Conservation (phyloP, 2,113 vertebrate species). For the Tupaia chinensis region DNA sequence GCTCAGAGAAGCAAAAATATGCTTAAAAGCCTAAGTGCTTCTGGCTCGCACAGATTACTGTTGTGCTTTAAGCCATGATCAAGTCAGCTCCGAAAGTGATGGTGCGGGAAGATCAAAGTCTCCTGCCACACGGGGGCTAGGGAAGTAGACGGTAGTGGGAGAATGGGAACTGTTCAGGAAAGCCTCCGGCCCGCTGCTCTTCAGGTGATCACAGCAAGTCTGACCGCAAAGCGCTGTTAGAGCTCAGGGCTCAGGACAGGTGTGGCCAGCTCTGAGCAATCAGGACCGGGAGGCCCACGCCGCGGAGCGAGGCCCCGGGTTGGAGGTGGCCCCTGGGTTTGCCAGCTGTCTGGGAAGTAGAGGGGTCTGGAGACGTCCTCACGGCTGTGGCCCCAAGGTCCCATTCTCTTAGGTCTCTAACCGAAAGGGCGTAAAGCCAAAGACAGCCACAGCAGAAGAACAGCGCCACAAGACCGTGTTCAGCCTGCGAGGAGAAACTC, state of each 20-base stretch:
- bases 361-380: neutral
- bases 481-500: rapidly evolving
- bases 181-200: neutral
- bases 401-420: neutral
- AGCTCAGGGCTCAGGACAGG: rapidly evolving
- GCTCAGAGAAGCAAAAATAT: neutral
- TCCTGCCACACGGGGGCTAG: rapidly evolving
- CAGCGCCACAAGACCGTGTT: rapidly evolving
- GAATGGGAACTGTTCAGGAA: neutral
- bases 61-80: rapidly evolving
- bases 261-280: rapidly evolving
- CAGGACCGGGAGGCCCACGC: rapidly evolving
- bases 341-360: neutral
- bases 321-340: neutral
- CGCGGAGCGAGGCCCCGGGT: neutral
- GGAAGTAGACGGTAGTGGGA: neutral
- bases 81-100: neutral
- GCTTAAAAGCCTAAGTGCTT: neutral
- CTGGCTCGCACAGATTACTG: too few relatives aligned
- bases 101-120: neutral
- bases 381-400: rapidly evolving
- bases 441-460: neutral
- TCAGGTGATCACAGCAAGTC: neutral
- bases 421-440: neutral
- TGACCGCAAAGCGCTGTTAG: neutral